Conservation (phyloP, 2,888 invertebrate genomes). For the Xestia c-nigrum region DNA sequence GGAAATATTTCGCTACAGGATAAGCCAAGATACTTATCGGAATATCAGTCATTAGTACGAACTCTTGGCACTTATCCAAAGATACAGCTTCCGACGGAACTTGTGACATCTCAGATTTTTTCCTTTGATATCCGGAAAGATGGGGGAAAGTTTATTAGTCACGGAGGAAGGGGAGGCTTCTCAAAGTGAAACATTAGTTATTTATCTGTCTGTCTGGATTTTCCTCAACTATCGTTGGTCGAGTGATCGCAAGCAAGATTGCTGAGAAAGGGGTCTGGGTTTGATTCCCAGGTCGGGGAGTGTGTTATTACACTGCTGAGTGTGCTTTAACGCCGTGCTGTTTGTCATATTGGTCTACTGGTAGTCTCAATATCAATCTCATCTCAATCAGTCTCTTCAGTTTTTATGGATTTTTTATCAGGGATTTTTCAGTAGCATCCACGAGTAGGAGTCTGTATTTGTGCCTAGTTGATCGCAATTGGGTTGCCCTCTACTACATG, state of each 20-base stretch:
- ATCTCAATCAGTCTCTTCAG: too few species aligned
- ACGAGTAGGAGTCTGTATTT: too few species aligned
- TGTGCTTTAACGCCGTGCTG: too few species aligned
- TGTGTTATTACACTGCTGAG: not conserved
- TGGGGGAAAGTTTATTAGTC: constrained; percentile 31
- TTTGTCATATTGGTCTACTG: too few species aligned
- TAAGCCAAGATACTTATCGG: constrained; percentile 7
- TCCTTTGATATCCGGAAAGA: constrained; percentile 35
- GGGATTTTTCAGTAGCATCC: too few species aligned
- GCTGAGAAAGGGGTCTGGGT: not conserved
- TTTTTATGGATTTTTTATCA: too few species aligned
- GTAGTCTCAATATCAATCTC: too few species aligned
- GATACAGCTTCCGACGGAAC: constrained; percentile 30
- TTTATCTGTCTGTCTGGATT: not conserved
- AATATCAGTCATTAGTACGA: constrained; percentile 44
- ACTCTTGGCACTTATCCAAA: constrained; percentile 43
- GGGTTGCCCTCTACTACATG: too few species aligned
- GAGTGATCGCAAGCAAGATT: not conserved
- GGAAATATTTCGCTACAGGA: constrained; percentile 1
- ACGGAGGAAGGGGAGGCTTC: not conserved
- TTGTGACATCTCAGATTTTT: constrained; percentile 35
- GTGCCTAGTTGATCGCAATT: too few species aligned
- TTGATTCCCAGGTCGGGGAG: not conserved
- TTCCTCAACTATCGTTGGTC: not conserved
- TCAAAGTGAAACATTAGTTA: not conserved